A percentile compares a stretch with the other conserved stretches of the same genome.
Evolutionary conservation across 2,797 vertebrate species (phyloP).

Genomic region (Coendou prehensilis): DNA sequence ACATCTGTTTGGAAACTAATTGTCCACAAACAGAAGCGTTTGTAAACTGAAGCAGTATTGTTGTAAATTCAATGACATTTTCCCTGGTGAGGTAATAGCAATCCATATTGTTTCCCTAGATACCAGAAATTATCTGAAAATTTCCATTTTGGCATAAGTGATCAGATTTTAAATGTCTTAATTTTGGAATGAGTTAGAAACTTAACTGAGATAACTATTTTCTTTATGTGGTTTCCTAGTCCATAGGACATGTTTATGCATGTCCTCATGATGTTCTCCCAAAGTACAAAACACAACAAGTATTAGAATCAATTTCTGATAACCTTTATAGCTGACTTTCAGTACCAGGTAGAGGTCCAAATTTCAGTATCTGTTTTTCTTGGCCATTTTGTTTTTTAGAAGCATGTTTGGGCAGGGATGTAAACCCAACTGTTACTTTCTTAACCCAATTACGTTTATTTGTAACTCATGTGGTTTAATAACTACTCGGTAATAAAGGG

Average conservation of each 20-base stretch:
- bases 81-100: background rate
- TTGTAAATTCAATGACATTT: background rate
- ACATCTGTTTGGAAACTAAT: background rate
- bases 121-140: background rate
- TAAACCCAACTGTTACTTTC: background rate
- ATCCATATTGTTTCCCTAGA: background rate
- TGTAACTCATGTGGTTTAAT: background rate
- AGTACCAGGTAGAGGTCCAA: background rate
- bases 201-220: background rate
- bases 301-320: background rate
- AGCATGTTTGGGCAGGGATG: background rate
- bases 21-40: background rate
- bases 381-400: constrained; percentile 14
- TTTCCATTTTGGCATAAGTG: background rate
- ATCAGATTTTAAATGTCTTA: constrained; percentile 53
- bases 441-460: constrained; percentile 37
- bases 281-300: background rate
- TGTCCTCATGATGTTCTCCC: background rate
- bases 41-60: background rate
- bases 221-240: background rate
- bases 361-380: background rate
- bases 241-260: background rate
- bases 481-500: background rate
- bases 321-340: background rate
- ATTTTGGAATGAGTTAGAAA: constrained; percentile 42